Base-by-base conservation (phyloP, 2,113 vertebrate species). In the Neofelis nebulosa region DNA sequence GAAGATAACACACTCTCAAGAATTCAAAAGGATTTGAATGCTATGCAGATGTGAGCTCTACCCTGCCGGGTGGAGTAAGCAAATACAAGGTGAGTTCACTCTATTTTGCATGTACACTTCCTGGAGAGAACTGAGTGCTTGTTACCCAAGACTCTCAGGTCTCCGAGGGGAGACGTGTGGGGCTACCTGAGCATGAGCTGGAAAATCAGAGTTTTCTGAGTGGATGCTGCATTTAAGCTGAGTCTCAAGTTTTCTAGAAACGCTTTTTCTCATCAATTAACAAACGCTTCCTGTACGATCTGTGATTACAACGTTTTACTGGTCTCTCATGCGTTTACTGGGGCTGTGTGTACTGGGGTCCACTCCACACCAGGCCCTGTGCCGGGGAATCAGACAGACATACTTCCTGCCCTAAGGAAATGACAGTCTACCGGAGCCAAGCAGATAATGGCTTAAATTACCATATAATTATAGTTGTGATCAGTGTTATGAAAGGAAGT, bases 401-500 rank as follows among this genome's bases (percentile, higher is more conserved):
- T 7, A 36, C 93, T 57, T 93, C 63, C 52, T 50, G 79, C 83
- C 74, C 65, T 18, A 66, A 89, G 89, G 66, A 97, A 95, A 80
- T 95, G 48, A 89, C 11, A 93, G 86, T 66, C 71, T 66, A 33
- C 81, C 45, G 18, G n/a, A 74, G 76, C 69, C 80, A 95, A 92
- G 85, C 1, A 29, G 52, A 61, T 94, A 85, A 96, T 89, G 79
- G 73, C 81, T 69, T 96, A 89, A 93, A 94, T 89, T 84, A 68
- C 97, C 88, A 65, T 45, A 80, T 33, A 93, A 95, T 97, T 93
- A 96, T 1, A 78, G 93, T 19, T 50, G 79, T 85, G 95, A 79
- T 55, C 76, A 89, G 85, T 41, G 23, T 71, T 50, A 29, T 63
- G 85, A 91, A 93, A 82, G 73, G 82, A 97, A 97, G 90, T 94